Evolutionary conservation across 2,113 vertebrate genomes (phyloP).

Genomic region (Corythoichthys intestinalis): DNA sequence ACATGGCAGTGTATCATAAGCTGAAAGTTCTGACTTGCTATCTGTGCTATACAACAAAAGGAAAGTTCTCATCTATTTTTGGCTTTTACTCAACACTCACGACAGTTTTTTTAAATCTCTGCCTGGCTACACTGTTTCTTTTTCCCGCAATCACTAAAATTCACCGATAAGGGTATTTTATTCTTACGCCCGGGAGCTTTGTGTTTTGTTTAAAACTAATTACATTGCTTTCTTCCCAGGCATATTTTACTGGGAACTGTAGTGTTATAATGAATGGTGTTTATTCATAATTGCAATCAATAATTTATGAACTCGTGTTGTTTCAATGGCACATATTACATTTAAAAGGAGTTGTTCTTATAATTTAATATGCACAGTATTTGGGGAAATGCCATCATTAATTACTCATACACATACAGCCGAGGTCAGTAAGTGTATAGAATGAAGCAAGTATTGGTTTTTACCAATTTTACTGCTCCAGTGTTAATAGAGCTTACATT

Average conservation of each 20-base stretch:
- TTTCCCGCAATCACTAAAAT: conserved; percentile 10
- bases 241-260: conserved; percentile 16
- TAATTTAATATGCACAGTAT: conserved; percentile 1
- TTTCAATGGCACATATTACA: conserved; percentile 31
- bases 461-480: too few species aligned
- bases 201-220: conserved; percentile 21
- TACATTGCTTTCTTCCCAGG: conserved; percentile 15
- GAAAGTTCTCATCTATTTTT: background rate
- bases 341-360: conserved; percentile 22
- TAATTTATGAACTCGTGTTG: conserved; percentile 45
- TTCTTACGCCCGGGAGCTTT: conserved; percentile 14
- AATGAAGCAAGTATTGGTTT: too few species aligned
- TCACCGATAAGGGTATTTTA: conserved; percentile 16
- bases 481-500: too few species aligned
- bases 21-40: background rate
- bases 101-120: background rate
- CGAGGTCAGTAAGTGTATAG: too few species aligned
- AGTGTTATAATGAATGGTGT: conserved; percentile 22
- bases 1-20: background rate
- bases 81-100: background rate
- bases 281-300: conserved; percentile 35
- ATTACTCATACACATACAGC: conserved; percentile 19
- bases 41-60: background rate
- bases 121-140: background rate
- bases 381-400: conserved; percentile 23